Evolutionary conservation across 1,140 invertebrate genomes (phyloP).

Genomic region (Archivesica marissinica): DNA sequence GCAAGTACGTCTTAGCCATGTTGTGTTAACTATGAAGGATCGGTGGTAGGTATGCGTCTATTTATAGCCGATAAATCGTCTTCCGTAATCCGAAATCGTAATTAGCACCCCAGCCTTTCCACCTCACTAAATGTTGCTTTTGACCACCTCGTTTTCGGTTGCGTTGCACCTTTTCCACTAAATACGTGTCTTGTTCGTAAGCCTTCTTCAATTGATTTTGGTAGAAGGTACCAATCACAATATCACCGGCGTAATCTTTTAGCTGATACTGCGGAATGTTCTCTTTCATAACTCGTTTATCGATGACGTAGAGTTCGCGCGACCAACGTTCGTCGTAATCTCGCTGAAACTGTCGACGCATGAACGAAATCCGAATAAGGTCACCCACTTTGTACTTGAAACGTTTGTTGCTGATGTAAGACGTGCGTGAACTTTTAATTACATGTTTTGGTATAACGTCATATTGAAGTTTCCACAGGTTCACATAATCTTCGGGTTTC

Average conservation of each 20-base stretch:
- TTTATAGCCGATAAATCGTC: slow-evolving; percentile 1
- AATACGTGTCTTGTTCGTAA: slow-evolving; percentile 27
- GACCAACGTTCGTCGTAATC: slow-evolving; percentile 59
- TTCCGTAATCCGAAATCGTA: slow-evolving; percentile 39
- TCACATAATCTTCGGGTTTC: not conserved
- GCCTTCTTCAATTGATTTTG: slow-evolving; percentile 49
- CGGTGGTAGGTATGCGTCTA: not conserved
- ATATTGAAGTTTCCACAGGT: slow-evolving; percentile 15
- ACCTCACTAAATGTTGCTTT: slow-evolving; percentile 27
- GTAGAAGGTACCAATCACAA: slow-evolving; percentile 36
- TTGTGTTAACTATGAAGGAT: not conserved
- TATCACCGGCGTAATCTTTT: slow-evolving; percentile 59
- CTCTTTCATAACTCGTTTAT: slow-evolving; percentile 2
- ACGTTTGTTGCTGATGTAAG: not conserved
- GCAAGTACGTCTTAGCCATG: not conserved
- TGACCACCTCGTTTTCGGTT: not conserved
- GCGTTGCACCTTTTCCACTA: slow-evolving; percentile 28
- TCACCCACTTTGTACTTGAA: slow-evolving; percentile 57
- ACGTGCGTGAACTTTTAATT: not conserved
- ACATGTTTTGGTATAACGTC: not conserved
- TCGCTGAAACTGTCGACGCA: slow-evolving; percentile 40
- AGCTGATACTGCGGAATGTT: slow-evolving; percentile 47
- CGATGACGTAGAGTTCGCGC: slow-evolving; percentile 46
- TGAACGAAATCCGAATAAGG: slow-evolving; percentile 20
- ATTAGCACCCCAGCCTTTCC: slow-evolving; percentile 42